A percentile compares a stretch with the other conserved stretches of the same genome.
Evolutionary conservation across 1,140 invertebrate genomes (phyloP).

Genomic region (Bombus haemorrhoidalis): DNA sequence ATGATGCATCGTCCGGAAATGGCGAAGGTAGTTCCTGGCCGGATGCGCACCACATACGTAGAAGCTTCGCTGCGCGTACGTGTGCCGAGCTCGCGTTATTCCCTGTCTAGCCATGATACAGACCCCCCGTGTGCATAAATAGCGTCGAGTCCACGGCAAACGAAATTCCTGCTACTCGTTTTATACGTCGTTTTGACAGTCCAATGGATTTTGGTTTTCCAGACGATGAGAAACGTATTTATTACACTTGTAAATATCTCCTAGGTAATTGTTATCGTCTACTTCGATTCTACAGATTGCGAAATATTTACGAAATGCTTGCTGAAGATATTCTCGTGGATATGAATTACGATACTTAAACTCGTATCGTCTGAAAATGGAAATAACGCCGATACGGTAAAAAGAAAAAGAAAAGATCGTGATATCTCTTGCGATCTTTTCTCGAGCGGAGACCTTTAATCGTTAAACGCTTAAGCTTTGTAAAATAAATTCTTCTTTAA

Average conservation of each 20-base stretch:
- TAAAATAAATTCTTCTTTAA: not conserved
- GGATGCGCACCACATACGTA: slow-evolving; percentile 70
- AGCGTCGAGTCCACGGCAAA: slow-evolving; percentile 14
- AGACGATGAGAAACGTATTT: not conserved
- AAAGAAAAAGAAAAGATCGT: not conserved
- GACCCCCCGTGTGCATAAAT: slow-evolving; percentile 53
- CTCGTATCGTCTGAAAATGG: not conserved
- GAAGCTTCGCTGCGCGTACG: not conserved
- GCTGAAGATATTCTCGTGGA: not conserved
- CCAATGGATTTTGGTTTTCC: not conserved
- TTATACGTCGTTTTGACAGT: not conserved
- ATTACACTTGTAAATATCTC: too few relatives aligned
- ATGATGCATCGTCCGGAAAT: slow-evolving; percentile 78
- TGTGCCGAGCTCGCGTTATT: not conserved
- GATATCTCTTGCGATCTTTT: not conserved
- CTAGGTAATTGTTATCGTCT: too few relatives aligned
- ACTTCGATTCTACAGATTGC: too few relatives aligned
- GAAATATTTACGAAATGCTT: not conserved
- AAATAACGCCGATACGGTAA: not conserved
- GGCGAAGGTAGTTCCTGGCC: slow-evolving; percentile 73
- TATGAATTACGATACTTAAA: not conserved
- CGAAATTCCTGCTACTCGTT: not conserved
- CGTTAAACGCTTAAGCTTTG: not conserved
- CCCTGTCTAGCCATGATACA: slow-evolving; percentile 47
- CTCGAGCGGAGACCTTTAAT: not conserved